A percentile compares a stretch with the other conserved stretches of the same genome.
These are phyloP conservation scores for Pseudachorutes palmiensis DNA, from an alignment of 1,140 invertebrate species.

Conservation along the genomic window DNA sequence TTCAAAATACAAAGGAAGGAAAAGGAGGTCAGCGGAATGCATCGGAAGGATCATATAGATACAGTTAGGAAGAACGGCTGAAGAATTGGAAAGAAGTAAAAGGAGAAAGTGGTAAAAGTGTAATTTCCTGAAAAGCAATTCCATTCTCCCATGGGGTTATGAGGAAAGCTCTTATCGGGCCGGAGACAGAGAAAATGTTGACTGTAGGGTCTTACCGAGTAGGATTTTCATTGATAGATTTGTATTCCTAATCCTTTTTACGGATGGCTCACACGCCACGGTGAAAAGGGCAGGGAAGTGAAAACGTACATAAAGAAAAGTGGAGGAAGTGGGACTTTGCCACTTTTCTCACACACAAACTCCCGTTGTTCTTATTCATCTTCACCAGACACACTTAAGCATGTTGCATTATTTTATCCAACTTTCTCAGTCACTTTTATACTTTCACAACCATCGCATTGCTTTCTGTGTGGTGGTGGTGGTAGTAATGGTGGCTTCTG, in stretches of 20 bases:
- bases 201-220: conserved; percentile 33
- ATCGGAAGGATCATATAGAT: conserved; percentile 3
- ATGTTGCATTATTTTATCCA: neutral
- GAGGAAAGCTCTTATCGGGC: conserved; percentile 34
- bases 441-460: no score
- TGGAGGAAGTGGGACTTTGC: neutral
- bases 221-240: conserved; percentile 37
- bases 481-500: no score
- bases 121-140: conserved; percentile 38
- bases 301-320: neutral
- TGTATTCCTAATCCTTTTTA: conserved; percentile 38
- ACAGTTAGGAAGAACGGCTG: neutral
- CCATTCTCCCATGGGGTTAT: conserved; percentile 28
- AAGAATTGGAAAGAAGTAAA: conserved; percentile 15
- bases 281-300: neutral
- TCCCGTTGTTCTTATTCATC: neutral
- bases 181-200: conserved; percentile 38
- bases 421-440: no score
- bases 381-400: neutral
- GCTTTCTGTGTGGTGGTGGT: no score
- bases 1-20: conserved; percentile 2
- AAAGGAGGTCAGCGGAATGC: conserved; percentile 13
- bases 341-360: neutral
- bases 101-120: conserved; percentile 30
- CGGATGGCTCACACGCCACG: conserved; percentile 33